phyloP scores from a whole-genome alignment of 2,797 vertebrate species.

The Danio tinwini region DNA sequence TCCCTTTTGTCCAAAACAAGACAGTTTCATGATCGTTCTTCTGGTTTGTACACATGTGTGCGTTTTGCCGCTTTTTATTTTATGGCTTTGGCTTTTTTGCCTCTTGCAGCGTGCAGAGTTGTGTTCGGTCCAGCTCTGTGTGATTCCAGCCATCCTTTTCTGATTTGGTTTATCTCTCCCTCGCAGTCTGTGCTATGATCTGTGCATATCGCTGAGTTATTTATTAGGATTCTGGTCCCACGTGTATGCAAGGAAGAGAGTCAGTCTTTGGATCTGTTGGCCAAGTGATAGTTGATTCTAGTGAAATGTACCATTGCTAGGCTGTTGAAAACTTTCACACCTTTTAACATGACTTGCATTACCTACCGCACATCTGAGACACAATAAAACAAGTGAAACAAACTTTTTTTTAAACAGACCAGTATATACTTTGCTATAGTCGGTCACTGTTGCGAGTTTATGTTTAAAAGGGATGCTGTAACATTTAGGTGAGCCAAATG shows the following conservation, averaged over 20 bases:
- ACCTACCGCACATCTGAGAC: constrained; percentile 27
- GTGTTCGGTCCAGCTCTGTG: neutral
- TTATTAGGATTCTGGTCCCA: constrained; percentile 34
- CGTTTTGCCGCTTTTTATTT: constrained; percentile 19
- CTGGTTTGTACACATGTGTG: neutral
- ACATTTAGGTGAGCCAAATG: too few relatives aligned
- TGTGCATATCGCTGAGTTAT: constrained; percentile 20
- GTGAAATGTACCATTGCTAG: constrained; percentile 32
- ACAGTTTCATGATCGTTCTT: constrained; percentile 9
- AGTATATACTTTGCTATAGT: neutral
- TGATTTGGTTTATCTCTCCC: constrained; percentile 20
- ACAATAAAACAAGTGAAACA: neutral
- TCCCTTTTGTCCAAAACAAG: constrained; percentile 4
- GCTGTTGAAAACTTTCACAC: constrained; percentile 35
- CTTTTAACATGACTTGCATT: constrained; percentile 37
- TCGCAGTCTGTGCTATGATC: constrained; percentile 20
- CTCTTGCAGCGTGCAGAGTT: neutral
- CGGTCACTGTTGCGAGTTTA: too few relatives aligned
- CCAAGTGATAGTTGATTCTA: constrained; percentile 19
- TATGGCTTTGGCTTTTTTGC: constrained; percentile 24
- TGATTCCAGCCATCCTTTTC: constrained; percentile 34
- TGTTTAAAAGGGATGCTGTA: too few relatives aligned
- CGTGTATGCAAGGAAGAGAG: constrained; percentile 18
- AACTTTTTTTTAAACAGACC: neutral
- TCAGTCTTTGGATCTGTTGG: neutral